Conservation (phyloP, 35 echinoderm and acorn worm genomes). For the Apostichopus parvimensis region DNA sequence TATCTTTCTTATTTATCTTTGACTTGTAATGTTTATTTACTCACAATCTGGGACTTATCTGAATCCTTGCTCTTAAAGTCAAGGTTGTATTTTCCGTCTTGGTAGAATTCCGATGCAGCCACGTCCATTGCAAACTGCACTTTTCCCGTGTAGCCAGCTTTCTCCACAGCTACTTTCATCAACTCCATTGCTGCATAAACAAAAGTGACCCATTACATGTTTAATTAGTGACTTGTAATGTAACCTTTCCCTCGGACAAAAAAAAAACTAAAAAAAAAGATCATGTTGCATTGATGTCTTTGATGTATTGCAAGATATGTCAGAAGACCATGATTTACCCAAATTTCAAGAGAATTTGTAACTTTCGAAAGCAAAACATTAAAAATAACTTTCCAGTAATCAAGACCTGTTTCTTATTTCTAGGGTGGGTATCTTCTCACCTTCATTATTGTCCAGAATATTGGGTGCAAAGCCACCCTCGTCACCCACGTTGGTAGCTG, state of each 20-base stretch:
- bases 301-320: too few species aligned
- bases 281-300: too few species aligned
- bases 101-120: constrained; percentile 92
- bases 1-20: background rate
- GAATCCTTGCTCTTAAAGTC: constrained; percentile 92
- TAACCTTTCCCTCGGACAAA: too few species aligned
- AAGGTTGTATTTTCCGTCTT: constrained; percentile 92
- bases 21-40: constrained; percentile 3
- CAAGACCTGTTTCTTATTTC: too few species aligned
- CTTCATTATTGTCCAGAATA: constrained; percentile 93
- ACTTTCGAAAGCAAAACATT: too few species aligned
- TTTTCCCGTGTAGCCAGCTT: constrained; percentile 89
- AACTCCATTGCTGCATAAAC: constrained; percentile 72
- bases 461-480: constrained; percentile 99
- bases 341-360: too few species aligned
- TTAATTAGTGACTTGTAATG: too few species aligned
- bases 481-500: constrained; percentile 98
- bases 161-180: constrained; percentile 73
- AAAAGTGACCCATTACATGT: too few species aligned
- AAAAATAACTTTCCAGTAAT: too few species aligned
- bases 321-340: too few species aligned
- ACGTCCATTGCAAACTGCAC: constrained; percentile 99
- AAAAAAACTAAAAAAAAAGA: too few species aligned
- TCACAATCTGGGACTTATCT: constrained; percentile 69
- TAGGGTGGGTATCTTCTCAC: constrained; percentile 8